Evolutionary conservation across 2,113 vertebrate genomes (phyloP).

Genomic region (Blennius ocellaris): DNA sequence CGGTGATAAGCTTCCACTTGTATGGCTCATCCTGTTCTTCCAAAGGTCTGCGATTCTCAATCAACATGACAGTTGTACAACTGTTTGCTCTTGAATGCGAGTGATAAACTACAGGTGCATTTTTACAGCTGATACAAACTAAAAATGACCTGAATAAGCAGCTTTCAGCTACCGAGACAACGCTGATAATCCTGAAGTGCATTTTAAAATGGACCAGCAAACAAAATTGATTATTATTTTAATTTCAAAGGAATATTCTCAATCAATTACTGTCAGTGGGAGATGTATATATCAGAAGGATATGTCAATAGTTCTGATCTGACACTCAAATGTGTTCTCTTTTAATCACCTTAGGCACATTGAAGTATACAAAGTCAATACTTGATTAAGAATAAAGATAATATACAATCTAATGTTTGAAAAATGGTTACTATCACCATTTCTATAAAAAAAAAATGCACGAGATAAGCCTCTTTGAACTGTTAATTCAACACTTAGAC

Average conservation of each 20-base stretch:
- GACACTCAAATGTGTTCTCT: no score
- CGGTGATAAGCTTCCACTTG: slow-evolving; percentile 57
- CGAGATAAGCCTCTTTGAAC: no score
- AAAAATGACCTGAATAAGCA: slow-evolving; percentile 1
- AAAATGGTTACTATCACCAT: no score
- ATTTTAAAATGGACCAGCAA: not conserved
- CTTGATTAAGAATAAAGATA: no score
- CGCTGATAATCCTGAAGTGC: not conserved
- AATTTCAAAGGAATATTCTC: not conserved
- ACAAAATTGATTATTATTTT: not conserved
- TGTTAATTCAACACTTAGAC: no score
- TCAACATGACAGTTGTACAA: not conserved
- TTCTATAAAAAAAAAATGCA: no score
- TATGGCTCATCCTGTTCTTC: slow-evolving; percentile 1
- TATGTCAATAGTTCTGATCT: no score
- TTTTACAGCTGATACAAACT: slow-evolving; percentile 5
- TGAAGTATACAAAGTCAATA: no score
- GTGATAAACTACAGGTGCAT: slow-evolving; percentile 8
- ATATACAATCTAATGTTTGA: no score
- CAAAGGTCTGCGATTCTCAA: slow-evolving; percentile 67
- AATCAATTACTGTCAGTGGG: no score
- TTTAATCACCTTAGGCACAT: no score
- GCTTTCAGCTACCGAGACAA: slow-evolving; percentile 5
- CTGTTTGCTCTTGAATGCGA: slow-evolving; percentile 7
- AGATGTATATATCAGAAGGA: no score